A percentile compares a stretch with the other conserved stretches of the same genome.
Conservation (phyloP, 2,888 invertebrate species). For the Drosophila mimica region DNA sequence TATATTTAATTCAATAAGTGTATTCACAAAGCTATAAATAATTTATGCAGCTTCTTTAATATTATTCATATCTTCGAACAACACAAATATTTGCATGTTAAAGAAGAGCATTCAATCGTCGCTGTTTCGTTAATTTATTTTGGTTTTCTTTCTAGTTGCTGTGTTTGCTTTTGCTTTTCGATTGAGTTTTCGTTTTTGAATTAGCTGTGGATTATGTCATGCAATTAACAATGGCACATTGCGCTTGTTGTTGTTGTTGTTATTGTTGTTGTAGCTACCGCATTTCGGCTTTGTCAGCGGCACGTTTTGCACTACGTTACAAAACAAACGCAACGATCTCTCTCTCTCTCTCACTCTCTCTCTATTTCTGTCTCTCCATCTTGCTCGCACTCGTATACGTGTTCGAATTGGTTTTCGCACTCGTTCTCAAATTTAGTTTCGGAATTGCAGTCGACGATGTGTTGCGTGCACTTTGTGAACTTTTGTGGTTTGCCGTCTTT, state of each 20-base stretch:
- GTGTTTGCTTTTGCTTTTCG: constrained; percentile 42
- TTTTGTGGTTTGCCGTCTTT: constrained; percentile 44
- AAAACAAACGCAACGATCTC: constrained; percentile 37
- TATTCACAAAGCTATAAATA: background rate
- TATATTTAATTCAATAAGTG: no score
- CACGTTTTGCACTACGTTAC: constrained; percentile 62
- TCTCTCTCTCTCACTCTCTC: background rate
- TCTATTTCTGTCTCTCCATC: constrained; percentile 8
- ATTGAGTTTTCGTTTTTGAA: constrained; percentile 77
- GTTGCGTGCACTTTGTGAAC: constrained; percentile 72
- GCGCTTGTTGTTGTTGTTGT: constrained; percentile 48
- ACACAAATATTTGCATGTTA: background rate
- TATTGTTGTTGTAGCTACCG: constrained; percentile 45
- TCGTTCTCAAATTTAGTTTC: constrained; percentile 38
- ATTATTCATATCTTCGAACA: background rate
- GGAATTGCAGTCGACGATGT: constrained; percentile 43
- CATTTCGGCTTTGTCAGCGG: constrained; percentile 66
- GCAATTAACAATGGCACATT: constrained; percentile 77
- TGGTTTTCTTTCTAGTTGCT: constrained; percentile 32
- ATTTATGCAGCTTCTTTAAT: background rate
- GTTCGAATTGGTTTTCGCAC: constrained; percentile 45
- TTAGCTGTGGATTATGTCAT: constrained; percentile 78
- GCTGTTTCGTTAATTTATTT: background rate
- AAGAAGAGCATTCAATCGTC: constrained; percentile 20
- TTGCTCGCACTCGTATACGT: constrained; percentile 14